Evolutionary conservation across 1,140 invertebrate species (phyloP).

Genomic region (Calephelis virginiensis): DNA sequence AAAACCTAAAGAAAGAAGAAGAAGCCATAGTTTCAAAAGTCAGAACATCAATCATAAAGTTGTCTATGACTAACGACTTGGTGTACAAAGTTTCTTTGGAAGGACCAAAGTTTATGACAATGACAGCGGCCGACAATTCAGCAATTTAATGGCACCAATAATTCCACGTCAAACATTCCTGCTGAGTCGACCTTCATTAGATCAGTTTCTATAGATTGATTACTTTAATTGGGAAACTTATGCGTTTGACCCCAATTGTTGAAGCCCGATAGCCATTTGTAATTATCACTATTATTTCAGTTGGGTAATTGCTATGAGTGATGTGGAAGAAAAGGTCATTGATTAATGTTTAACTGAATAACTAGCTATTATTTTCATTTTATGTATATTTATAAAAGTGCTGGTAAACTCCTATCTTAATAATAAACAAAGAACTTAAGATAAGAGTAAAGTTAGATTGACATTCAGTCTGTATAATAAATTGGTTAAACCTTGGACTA

Average conservation of each 20-base stretch:
- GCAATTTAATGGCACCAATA: conserved; percentile 24
- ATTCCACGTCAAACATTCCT: conserved; percentile 23
- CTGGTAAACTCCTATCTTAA: too few species aligned
- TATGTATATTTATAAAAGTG: too few species aligned
- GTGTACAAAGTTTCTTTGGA: conserved; percentile 14
- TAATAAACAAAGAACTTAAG: too few species aligned
- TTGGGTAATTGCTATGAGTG: too few species aligned
- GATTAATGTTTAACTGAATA: too few species aligned
- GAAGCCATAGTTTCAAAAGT: background rate
- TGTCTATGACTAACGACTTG: conserved; percentile 21
- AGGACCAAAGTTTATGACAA: conserved; percentile 19
- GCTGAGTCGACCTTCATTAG: conserved; percentile 20
- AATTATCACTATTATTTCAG: background rate
- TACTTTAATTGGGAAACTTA: conserved; percentile 24
- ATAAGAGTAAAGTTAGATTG: too few species aligned
- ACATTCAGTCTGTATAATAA: too few species aligned
- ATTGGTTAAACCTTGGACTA: too few species aligned
- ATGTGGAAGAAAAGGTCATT: too few species aligned
- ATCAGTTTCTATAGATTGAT: conserved; percentile 21
- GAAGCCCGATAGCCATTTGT: background rate
- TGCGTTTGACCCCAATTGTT: conserved; percentile 8
- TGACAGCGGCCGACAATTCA: conserved; percentile 28
- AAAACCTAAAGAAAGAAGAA: too few species aligned
- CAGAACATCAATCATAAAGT: conserved; percentile 28
- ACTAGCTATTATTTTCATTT: too few species aligned